Evolutionary conservation across 2,888 invertebrate species (phyloP).

Genomic region (Anarsia innoxiella): DNA sequence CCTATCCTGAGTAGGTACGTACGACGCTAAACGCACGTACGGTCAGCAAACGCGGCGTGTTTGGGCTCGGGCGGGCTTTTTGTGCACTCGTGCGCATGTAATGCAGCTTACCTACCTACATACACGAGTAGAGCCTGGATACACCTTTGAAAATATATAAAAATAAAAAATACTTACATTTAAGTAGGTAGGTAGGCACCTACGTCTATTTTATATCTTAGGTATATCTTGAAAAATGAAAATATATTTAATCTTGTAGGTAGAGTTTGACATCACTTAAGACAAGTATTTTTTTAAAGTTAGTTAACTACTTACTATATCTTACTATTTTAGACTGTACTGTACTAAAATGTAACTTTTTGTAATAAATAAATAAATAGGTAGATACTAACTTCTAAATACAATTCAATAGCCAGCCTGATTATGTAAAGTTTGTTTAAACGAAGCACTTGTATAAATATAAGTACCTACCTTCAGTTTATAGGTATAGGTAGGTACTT

Average conservation of each 20-base stretch:
- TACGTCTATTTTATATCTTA: background rate
- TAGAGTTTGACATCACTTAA: background rate
- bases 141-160: background rate
- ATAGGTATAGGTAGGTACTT: background rate
- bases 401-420: no score
- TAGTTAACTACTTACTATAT: background rate
- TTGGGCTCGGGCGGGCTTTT: slow-evolving; percentile 13
- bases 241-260: background rate
- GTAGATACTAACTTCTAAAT: background rate
- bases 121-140: background rate
- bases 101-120: background rate
- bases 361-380: background rate
- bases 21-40: no score
- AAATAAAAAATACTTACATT: background rate
- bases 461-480: background rate
- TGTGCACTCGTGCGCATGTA: slow-evolving; percentile 4
- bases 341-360: background rate
- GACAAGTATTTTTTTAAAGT: background rate
- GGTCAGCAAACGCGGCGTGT: slow-evolving; percentile 17
- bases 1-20: no score
- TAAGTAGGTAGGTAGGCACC: background rate
- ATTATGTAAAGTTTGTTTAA: background rate
- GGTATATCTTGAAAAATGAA: no score
- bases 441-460: background rate
- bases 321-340: background rate